Percentiles rank a stretch among this genome's conserved stretches.
Evolutionary conservation across 2,113 vertebrate species (phyloP).

Genomic region (Anser cygnoides): DNA sequence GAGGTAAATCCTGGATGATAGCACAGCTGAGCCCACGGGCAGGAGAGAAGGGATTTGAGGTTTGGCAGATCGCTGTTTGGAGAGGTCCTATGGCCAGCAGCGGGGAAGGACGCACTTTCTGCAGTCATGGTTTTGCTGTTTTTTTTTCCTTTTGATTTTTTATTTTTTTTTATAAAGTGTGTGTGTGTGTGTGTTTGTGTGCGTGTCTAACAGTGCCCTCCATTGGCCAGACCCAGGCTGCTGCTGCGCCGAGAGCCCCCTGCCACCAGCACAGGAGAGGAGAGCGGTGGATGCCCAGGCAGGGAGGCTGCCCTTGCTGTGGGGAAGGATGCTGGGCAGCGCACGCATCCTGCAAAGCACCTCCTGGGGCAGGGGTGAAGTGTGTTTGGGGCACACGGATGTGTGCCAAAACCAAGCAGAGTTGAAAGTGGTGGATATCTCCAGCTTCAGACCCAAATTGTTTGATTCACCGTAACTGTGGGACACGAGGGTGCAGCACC

Average conservation of each 20-base stretch:
- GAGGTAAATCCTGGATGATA: background rate
- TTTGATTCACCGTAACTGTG: background rate
- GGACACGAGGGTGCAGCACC: background rate
- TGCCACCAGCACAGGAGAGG: background rate
- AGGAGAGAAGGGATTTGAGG: background rate
- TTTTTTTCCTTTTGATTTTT: background rate
- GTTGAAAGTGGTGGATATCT: background rate
- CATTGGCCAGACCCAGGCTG: slow-evolving; percentile 42
- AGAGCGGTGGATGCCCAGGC: background rate
- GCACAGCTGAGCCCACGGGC: background rate
- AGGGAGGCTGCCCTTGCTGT: accelerated
- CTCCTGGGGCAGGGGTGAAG: accelerated
- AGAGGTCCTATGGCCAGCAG: background rate
- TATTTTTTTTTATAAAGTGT: background rate
- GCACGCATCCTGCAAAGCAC: background rate
- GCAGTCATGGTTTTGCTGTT: background rate
- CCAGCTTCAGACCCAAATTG: background rate
- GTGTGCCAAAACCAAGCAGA: background rate
- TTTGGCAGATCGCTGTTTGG: accelerated
- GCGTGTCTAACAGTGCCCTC: slow-evolving; percentile 60
- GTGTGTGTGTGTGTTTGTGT: background rate
- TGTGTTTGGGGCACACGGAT: background rate
- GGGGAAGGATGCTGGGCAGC: accelerated
- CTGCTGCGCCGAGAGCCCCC: background rate
- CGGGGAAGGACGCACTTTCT: background rate